phyloP scores from a whole-genome alignment of 2,888 invertebrate genomes.

The Lissonota sp. region DNA sequence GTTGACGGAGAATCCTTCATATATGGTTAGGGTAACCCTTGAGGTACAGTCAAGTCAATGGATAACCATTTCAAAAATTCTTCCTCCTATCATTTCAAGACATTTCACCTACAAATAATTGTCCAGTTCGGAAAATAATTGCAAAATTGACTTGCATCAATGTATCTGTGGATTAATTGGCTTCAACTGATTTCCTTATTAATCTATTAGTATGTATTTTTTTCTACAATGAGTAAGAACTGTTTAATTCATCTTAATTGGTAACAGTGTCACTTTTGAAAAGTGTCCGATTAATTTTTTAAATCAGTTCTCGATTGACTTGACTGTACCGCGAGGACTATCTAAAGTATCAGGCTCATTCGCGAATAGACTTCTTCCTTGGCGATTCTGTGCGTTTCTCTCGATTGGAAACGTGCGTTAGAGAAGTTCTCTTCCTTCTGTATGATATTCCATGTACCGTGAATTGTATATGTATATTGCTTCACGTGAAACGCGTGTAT shows the following conservation, averaged over 20 bases:
- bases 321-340: not conserved
- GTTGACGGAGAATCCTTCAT: too few relatives aligned
- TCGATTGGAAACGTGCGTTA: conserved; percentile 27
- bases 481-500: conserved; percentile 51
- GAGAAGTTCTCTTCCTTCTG: conserved; percentile 31
- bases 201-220: too few relatives aligned
- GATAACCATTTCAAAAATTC: too few relatives aligned
- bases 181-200: too few relatives aligned
- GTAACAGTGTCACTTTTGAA: too few relatives aligned
- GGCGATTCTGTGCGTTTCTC: conserved; percentile 35
- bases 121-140: too few relatives aligned
- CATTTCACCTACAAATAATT: too few relatives aligned
- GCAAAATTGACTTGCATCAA: too few relatives aligned
- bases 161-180: too few relatives aligned
- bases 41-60: not conserved
- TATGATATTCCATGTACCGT: not conserved
- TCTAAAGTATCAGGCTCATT: conserved; percentile 11
- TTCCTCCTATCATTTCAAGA: too few relatives aligned
- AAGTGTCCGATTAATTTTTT: not conserved
- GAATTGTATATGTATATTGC: conserved; percentile 12
- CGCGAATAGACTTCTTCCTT: conserved; percentile 29
- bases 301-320: not conserved
- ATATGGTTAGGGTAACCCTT: not conserved
- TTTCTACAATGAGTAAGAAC: too few relatives aligned
- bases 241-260: too few relatives aligned